Evolutionary conservation across 2,113 vertebrate genomes (phyloP).

Genomic region (Diadophis punctatus): DNA sequence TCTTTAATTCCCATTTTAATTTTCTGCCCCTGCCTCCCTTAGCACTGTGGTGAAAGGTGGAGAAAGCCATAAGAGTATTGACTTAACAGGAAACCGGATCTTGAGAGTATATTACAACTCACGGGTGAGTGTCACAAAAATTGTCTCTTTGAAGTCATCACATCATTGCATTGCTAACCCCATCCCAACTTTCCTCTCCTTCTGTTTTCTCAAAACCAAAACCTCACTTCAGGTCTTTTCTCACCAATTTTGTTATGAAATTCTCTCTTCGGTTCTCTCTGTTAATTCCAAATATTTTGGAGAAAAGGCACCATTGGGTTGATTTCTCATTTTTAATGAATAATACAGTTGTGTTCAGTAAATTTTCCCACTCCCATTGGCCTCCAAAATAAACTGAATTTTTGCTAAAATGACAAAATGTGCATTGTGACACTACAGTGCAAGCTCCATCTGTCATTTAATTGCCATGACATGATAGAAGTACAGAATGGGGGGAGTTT

Average conservation of each 20-base stretch:
- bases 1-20: neutral
- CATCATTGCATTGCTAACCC: neutral
- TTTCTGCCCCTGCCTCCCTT: slow-evolving; percentile 15
- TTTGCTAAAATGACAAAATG: neutral
- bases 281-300: neutral
- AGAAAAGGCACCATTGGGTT: neutral
- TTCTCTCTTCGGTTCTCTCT: neutral
- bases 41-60: slow-evolving; percentile 83
- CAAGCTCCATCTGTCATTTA: neutral
- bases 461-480: neutral
- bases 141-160: neutral
- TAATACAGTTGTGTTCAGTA: neutral
- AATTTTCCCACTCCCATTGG: neutral
- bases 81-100: slow-evolving; percentile 81
- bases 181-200: neutral
- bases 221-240: neutral
- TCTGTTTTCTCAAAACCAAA: neutral
- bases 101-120: slow-evolving; percentile 85
- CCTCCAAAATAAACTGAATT: neutral
- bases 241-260: neutral
- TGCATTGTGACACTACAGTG: neutral
- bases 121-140: slow-evolving; percentile 65
- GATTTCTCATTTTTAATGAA: neutral
- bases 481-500: neutral
- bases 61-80: slow-evolving; percentile 83